Evolutionary conservation across 2,113 vertebrate species (phyloP).

Genomic region (Leiothrix lutea): DNA sequence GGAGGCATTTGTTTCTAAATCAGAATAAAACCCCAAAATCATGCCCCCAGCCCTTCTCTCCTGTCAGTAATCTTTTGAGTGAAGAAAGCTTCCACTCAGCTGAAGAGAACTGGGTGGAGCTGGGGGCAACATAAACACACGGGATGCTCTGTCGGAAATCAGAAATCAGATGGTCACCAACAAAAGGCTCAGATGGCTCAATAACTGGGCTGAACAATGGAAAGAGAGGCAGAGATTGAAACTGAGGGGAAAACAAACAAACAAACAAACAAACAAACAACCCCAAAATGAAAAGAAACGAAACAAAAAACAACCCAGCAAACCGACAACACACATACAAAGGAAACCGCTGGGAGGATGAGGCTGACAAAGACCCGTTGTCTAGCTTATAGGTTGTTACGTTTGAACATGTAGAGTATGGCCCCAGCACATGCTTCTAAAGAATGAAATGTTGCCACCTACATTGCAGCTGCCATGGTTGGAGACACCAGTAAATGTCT

Average conservation of each 20-base stretch:
- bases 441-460: constrained; percentile 69
- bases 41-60: neutral
- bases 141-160: neutral
- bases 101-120: neutral
- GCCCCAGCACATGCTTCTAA: constrained; percentile 68
- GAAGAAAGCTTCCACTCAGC: neutral
- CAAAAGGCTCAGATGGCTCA: constrained; percentile 61
- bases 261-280: neutral
- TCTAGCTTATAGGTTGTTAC: constrained; percentile 69
- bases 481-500: constrained; percentile 67
- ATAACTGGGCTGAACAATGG: neutral
- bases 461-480: constrained; percentile 75
- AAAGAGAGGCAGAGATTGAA: constrained; percentile 50
- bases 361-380: constrained; percentile 67
- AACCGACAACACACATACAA: constrained; percentile 4
- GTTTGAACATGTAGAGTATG: constrained; percentile 64
- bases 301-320: neutral
- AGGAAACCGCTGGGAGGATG: constrained; percentile 34
- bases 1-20: constrained; percentile 17
- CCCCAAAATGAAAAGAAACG: neutral
- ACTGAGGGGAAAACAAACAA: neutral
- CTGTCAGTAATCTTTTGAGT: neutral
- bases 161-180: neutral
- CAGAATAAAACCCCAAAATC: neutral
- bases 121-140: neutral